Evolutionary conservation across 1,140 invertebrate genomes (phyloP), one percentile per base, ranked within the genome.

Genomic region (Bicyclus anynana): DNA sequence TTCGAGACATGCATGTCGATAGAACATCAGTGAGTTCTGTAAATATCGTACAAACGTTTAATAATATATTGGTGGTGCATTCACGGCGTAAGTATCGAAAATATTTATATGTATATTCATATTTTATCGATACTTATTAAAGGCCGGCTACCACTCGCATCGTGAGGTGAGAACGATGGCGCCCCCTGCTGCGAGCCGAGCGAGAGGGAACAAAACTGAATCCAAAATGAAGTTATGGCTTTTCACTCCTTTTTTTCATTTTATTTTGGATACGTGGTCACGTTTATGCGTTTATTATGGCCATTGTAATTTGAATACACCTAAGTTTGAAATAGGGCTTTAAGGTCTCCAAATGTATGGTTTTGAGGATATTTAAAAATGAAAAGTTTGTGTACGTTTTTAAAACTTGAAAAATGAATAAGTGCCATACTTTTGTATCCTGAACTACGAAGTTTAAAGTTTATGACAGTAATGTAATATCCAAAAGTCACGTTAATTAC

Each of bases 61-160:
- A 44, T 44, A 44, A 44, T 44, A 44, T 44, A 44, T 44, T 20
- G 40, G 16, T 17, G 44, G 14, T 47, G 21, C 44, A 26, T 26
- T 47, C 44, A 26, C 17, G 44, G 16, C 20, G 13, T 77, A 79
- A 78, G 78, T 73, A 83, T 80, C 75, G 67, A 77, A 87, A 81
- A 84, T 86, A 83, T 88, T 84, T 84, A 83, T 87, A 83, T 84
- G 79, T 78, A 82, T 87, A 84, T 85, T 80, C 80, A 86, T 88
- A 88, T 84, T 88, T 88, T 84, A 87, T 87, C 83, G 79, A 85
- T 83, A 84, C 80, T 85, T 86, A 86, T 88, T 88, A 88, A 86
- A 81, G 81, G 74, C 67, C 79, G 80, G 85, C 85, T 88, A 88
- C 85, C 79, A 86, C 78, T 81, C 83, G 81, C 80, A 73, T 87